phyloP scores from a whole-genome alignment of 2,797 vertebrate genomes.

The Poliocrania exsul region DNA sequence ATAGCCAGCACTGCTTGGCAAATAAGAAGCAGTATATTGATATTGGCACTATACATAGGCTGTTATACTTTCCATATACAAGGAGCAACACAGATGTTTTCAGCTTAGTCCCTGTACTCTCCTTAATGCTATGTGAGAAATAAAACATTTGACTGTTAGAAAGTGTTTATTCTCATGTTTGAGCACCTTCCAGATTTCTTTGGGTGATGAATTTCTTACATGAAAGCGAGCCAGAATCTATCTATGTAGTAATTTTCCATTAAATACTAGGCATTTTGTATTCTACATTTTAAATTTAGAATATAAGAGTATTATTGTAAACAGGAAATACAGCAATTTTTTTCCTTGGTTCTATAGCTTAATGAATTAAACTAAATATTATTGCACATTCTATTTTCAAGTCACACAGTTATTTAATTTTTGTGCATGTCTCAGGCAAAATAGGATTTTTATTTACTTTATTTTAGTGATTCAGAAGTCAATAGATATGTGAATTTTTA shows the following conservation, averaged over 20 bases:
- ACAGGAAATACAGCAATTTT: background rate
- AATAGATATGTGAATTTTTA: background rate
- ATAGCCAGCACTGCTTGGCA: background rate
- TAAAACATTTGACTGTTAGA: background rate
- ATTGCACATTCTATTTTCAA: background rate
- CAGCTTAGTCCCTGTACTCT: background rate
- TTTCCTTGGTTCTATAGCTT: background rate
- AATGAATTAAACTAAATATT: background rate
- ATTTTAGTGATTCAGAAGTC: background rate
- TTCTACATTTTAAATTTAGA: background rate
- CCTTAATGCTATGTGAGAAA: background rate
- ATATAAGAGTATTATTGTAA: background rate
- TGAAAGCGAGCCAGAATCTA: background rate
- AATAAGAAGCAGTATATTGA: constrained; percentile 1
- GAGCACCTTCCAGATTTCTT: background rate
- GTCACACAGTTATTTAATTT: background rate
- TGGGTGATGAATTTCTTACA: background rate
- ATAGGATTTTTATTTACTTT: background rate
- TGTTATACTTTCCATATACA: background rate
- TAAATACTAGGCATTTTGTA: background rate
- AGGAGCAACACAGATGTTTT: background rate
- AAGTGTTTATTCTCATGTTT: background rate
- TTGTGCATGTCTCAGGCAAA: background rate
- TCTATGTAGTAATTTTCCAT: background rate
- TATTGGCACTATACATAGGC: background rate